These are phyloP conservation scores for Chlorospingus flavigularis DNA, from an alignment of 2,797 vertebrate species.

Conservation along the genomic window DNA sequence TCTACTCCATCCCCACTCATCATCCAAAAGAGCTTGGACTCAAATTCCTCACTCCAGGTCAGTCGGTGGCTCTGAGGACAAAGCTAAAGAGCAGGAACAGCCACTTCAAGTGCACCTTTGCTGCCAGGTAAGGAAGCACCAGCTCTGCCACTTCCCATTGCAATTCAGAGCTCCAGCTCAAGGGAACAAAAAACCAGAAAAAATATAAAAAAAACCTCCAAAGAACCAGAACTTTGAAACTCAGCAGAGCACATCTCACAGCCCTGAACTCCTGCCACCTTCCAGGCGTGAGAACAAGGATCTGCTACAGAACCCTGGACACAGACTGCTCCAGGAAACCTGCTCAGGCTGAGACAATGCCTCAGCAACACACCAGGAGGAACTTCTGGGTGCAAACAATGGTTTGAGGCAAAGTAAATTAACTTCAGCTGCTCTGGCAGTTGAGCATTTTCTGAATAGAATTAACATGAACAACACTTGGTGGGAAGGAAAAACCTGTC, in stretches of 20 bases:
- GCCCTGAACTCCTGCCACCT: background rate
- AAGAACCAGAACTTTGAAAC: background rate
- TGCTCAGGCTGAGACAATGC: background rate
- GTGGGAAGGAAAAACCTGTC: constrained; percentile 60
- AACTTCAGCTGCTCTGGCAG: constrained; percentile 46
- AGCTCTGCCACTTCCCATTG: background rate
- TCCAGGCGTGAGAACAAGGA: background rate
- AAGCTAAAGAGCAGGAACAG: background rate
- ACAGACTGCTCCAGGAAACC: background rate
- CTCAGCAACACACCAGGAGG: background rate
- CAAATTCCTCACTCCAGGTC: background rate
- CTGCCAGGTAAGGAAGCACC: background rate
- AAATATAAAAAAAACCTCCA: background rate
- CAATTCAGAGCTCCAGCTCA: background rate
- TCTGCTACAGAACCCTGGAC: background rate
- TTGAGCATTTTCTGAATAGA: constrained; percentile 24
- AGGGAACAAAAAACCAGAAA: background rate
- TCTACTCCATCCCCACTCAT: background rate
- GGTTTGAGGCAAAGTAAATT: constrained; percentile 22
- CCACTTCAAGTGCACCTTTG: background rate
- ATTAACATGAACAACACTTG: constrained; percentile 15
- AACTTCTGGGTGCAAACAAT: constrained; percentile 46
- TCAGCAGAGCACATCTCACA: background rate
- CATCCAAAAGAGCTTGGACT: background rate
- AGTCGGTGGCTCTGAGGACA: background rate